Evolutionary conservation across 2,888 invertebrate species (phyloP), one percentile per base, ranked within the genome.

Genomic region (Parthenolecanium corni): DNA sequence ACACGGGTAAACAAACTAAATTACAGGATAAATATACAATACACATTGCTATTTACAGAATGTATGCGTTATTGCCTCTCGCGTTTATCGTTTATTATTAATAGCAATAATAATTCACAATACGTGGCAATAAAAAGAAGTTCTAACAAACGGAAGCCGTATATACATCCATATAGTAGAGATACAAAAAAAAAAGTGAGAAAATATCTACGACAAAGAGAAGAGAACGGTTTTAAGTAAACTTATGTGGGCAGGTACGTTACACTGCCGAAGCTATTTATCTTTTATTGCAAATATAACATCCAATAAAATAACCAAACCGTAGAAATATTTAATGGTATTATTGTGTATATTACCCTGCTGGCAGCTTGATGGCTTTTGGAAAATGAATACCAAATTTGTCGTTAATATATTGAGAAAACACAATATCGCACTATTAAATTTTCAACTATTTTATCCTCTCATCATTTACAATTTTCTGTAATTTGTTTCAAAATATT

Each of bases 201-300:
- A 31, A 31, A 31, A 9, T 31, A n/a, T n/a, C n/a, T n/a, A 9
- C 31, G 31, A 31, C 31, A 31, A 6, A 9, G 9, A 31, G 31
- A 31, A 31, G 31, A 31, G 9, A 9, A 31, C 31, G 31, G 31
- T 31, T 31, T 61, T 61, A 61, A 61, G 61, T 61, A 61, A 61
- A 61, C 61, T 61, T 40, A 61, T 61, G 61, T 61, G 61, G 61
- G 61, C 61, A 61, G 61, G 61, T 61, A 61, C 38, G 61, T 61
- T 61, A 61, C 24, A 25, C 31, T 46, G 20, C 46, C 40, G 42
- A 25, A 38, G 31, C 23, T 51, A 61, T 61, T 61, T 61, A 61
- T 61, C 40, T 49, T 61, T 61, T 61, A 61, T 61, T 61, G 25
- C 61, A 38, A 61, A 61, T 51, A 61, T 61, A 61, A 61, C 61